Percentiles rank a stretch among this genome's conserved stretches.
phyloP scores from a whole-genome alignment of 1,140 invertebrate genomes.

The silkworm (Bombyx mori) region DNA sequence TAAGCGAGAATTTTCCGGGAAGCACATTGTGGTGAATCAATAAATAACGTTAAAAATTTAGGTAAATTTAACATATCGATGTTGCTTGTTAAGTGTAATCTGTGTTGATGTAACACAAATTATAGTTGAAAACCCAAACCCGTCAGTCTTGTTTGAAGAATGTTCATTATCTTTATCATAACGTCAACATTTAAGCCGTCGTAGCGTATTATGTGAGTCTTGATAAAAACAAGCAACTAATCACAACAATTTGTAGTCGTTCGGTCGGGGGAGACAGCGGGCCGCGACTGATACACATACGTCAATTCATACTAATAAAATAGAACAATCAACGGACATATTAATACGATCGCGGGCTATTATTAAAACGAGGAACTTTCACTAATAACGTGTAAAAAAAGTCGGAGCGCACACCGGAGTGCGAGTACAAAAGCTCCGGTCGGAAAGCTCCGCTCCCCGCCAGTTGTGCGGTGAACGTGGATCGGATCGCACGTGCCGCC shows the following conservation, averaged over 20 bases:
- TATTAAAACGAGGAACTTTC: slow-evolving; percentile 20
- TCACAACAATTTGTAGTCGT: not conserved
- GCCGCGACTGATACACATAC: not conserved
- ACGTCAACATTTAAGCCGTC: too few relatives aligned
- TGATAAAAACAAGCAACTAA: not conserved
- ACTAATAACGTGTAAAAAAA: slow-evolving; percentile 11
- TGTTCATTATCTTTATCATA: too few relatives aligned
- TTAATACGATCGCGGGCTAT: slow-evolving; percentile 13
- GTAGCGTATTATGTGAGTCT: too few relatives aligned
- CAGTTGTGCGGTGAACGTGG: slow-evolving; percentile 50
- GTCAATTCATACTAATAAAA: slow-evolving; percentile 1
- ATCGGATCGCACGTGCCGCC: slow-evolving; percentile 37
- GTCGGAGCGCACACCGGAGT: slow-evolving; percentile 1
- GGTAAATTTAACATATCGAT: too few relatives aligned
- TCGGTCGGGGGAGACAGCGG: not conserved
- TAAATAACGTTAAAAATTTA: too few relatives aligned
- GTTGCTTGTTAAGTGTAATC: too few relatives aligned
- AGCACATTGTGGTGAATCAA: too few relatives aligned
- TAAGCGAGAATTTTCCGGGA: too few relatives aligned
- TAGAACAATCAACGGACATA: slow-evolving; percentile 1
- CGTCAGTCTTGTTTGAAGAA: too few relatives aligned
- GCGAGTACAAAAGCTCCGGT: slow-evolving; percentile 8
- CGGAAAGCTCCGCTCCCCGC: slow-evolving; percentile 8
- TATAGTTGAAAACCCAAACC: too few relatives aligned
- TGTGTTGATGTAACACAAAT: too few relatives aligned